A percentile compares a stretch with the other conserved stretches of the same genome.
Evolutionary conservation across 1,140 invertebrate species (phyloP).

Genomic region (Leptonema lineaticorne): DNA sequence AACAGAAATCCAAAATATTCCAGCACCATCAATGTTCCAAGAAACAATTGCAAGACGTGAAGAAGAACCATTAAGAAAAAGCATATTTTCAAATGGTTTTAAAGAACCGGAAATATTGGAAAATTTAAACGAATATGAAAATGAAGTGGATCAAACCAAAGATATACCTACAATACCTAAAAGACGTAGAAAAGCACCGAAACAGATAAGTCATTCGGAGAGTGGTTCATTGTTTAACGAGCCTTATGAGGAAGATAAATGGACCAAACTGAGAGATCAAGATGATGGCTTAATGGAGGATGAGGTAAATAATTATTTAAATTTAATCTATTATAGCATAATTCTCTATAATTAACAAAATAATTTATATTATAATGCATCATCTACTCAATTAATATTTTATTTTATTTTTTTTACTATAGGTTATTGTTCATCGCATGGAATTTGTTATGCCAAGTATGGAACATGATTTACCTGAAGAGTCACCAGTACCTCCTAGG

Average conservation of each 20-base stretch:
- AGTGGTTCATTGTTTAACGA: constrained; percentile 30
- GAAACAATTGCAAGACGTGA: constrained; percentile 8
- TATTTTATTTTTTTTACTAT: constrained; percentile 40
- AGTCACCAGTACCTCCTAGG: constrained; percentile 50
- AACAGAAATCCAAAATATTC: constrained; percentile 15
- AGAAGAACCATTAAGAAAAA: constrained; percentile 23
- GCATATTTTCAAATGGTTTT: constrained; percentile 28
- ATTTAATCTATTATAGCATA: no score
- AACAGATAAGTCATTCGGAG: constrained; percentile 33
- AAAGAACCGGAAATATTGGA: constrained; percentile 40
- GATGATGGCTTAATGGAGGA: constrained; percentile 28
- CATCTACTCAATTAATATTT: neutral
- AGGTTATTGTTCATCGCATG: constrained; percentile 64
- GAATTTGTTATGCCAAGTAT: constrained; percentile 61
- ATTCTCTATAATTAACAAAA: no score
- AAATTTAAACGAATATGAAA: constrained; percentile 42
- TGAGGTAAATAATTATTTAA: constrained; percentile 22
- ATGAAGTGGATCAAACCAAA: constrained; percentile 40
- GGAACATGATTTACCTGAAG: constrained; percentile 51
- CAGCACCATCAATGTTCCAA: constrained; percentile 31
- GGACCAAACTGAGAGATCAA: constrained; percentile 24
- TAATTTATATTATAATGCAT: no score
- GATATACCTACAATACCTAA: constrained; percentile 34
- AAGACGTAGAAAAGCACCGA: constrained; percentile 29
- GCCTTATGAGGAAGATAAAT: constrained; percentile 31